phyloP scores from a whole-genome alignment of 1,140 invertebrate genomes.

The Gonatopus flavifemur region DNA sequence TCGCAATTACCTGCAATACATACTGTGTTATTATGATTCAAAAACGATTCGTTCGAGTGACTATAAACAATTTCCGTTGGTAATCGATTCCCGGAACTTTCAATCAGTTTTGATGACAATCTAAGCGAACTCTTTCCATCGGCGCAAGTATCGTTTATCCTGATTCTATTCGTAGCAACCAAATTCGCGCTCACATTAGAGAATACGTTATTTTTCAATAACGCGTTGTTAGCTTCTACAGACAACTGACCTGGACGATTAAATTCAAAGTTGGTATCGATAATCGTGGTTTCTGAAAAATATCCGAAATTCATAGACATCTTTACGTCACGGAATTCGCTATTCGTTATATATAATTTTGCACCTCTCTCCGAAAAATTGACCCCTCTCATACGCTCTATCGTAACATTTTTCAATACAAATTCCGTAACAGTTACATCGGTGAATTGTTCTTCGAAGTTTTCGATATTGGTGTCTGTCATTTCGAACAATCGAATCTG shows the following conservation, averaged over 20 bases:
- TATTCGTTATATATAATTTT: constrained; percentile 25
- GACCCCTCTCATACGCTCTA: constrained; percentile 22
- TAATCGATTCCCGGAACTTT: constrained; percentile 30
- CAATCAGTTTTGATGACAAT: constrained; percentile 24
- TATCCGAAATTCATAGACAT: constrained; percentile 26
- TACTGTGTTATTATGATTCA: constrained; percentile 34
- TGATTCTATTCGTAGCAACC: constrained; percentile 15
- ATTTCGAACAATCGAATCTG: constrained; percentile 30
- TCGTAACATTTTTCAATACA: constrained; percentile 34
- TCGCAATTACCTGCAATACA: constrained; percentile 43
- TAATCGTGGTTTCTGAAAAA: constrained; percentile 31
- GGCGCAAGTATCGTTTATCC: constrained; percentile 31
- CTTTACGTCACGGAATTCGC: constrained; percentile 22
- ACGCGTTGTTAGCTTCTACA: constrained; percentile 20
- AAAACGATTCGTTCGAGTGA: background rate
- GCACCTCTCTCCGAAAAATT: constrained; percentile 29
- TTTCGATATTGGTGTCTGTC: constrained; percentile 27
- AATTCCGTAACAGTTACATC: constrained; percentile 22
- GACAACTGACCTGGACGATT: constrained; percentile 27
- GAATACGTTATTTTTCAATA: constrained; percentile 29
- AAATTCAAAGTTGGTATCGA: constrained; percentile 32
- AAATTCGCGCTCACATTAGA: constrained; percentile 35
- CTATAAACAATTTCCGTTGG: constrained; percentile 39
- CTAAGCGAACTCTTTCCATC: constrained; percentile 39
- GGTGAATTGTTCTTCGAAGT: constrained; percentile 34